phyloP scores from a whole-genome alignment of 30 jellyfish, hydroid and myxozoan genomes.

The Hydractinia symbiolongicarpus region DNA sequence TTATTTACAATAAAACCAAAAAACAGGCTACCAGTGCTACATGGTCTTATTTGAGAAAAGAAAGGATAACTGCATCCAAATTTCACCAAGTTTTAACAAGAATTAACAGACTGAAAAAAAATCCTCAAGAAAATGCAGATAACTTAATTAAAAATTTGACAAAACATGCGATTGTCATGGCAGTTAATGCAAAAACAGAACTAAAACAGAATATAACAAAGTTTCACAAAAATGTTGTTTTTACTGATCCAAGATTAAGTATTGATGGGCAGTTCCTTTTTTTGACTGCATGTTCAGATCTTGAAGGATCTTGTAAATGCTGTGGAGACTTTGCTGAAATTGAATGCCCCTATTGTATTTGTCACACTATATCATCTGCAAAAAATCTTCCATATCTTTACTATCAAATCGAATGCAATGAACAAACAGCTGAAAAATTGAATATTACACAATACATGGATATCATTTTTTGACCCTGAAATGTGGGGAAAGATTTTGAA shows the following conservation, averaged over 20 bases:
- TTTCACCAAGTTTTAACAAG: slow-evolving; percentile 1
- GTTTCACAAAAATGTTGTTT: neutral
- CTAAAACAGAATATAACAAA: neutral
- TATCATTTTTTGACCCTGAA: slow-evolving; percentile 6
- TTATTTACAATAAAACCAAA: neutral
- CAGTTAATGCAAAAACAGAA: neutral
- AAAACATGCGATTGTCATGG: slow-evolving; percentile 16
- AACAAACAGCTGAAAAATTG: neutral
- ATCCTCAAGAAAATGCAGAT: slow-evolving; percentile 3
- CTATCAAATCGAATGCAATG: neutral
- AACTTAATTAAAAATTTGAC: neutral
- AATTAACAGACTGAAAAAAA: neutral
- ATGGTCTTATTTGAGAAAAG: slow-evolving; percentile 1
- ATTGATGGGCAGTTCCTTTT: neutral
- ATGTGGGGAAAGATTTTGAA: neutral
- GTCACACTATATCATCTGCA: neutral
- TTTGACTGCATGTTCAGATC: neutral
- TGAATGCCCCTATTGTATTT: slow-evolving; percentile 6
- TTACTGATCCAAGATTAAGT: neutral
- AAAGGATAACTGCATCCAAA: slow-evolving; percentile 4
- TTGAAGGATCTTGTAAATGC: neutral
- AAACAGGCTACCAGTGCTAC: neutral
- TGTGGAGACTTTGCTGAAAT: slow-evolving; percentile 13
- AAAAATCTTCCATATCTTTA: neutral
- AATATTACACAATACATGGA: slow-evolving; percentile 1